Percentiles rank a stretch among this genome's conserved stretches.
These are phyloP conservation scores for Murina feae DNA, from an alignment of 2,113 vertebrate species.

Conservation along the genomic window DNA sequence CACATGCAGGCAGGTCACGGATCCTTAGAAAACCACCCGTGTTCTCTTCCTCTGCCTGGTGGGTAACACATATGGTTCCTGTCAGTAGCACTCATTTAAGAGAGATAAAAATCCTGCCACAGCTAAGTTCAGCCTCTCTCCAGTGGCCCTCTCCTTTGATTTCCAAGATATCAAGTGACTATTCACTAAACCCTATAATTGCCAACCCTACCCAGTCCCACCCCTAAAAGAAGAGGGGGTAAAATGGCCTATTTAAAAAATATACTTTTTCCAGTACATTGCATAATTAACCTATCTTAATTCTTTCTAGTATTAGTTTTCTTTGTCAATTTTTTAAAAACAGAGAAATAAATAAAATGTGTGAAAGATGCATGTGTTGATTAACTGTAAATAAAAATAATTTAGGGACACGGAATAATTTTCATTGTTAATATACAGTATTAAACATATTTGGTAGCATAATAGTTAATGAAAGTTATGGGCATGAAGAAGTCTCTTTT, in stretches of 20 bases:
- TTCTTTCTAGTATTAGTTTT: background rate
- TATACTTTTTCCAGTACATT: background rate
- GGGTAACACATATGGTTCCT: conserved; percentile 57
- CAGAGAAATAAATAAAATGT: background rate
- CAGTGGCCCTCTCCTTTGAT: conserved; percentile 67
- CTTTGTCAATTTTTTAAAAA: background rate
- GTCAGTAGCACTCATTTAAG: conserved; percentile 68
- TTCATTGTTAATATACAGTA: background rate
- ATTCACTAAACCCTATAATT: conserved; percentile 57
- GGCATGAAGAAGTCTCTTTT: background rate
- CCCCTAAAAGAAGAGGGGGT: conserved; percentile 28
- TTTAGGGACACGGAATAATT: background rate
- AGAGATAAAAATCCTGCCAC: conserved; percentile 70
- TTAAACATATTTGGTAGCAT: conserved; percentile 21
- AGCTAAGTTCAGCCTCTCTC: conserved; percentile 61
- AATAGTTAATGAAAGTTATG: background rate
- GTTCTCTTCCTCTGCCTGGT: conserved; percentile 24
- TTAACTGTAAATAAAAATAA: background rate
- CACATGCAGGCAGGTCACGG: conserved; percentile 8
- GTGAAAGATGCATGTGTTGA: background rate
- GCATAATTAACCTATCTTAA: conserved; percentile 1
- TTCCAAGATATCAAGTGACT: conserved; percentile 61
- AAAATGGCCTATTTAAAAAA: conserved; percentile 22
- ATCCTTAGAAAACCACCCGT: conserved; percentile 66
- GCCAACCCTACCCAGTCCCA: conserved; percentile 8